Evolutionary conservation across 2,888 invertebrate species (phyloP).

Genomic region (Cacoxenus indagator): DNA sequence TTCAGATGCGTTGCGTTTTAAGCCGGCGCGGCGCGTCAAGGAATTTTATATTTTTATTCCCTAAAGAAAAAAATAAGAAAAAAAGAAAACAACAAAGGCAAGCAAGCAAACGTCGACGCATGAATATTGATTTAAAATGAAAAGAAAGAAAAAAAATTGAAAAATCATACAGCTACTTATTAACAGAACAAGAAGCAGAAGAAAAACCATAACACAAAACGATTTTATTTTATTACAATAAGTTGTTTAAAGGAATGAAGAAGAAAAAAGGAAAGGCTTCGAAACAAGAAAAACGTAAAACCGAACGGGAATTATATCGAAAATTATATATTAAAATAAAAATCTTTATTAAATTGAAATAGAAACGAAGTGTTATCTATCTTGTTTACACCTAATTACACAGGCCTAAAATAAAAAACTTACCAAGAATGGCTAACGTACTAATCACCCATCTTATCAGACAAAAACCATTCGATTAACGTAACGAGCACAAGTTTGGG

Average conservation of each 20-base stretch:
- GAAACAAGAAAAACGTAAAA: no score
- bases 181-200: constrained; percentile 33
- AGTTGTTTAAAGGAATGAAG: constrained; percentile 45
- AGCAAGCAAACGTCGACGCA: no score
- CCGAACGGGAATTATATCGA: not conserved
- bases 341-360: not conserved
- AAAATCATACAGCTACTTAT: constrained; percentile 38
- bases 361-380: not conserved
- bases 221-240: constrained; percentile 54
- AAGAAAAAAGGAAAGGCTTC: no score
- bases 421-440: not conserved
- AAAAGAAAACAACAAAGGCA: no score
- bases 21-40: constrained; percentile 47
- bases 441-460: no score
- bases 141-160: constrained; percentile 40
- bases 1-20: constrained; percentile 55
- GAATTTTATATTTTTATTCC: constrained; percentile 68
- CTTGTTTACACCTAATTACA: no score
- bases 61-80: constrained; percentile 59
- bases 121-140: constrained; percentile 31
- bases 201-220: not conserved
- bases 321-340: not conserved
- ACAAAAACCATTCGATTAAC: no score
- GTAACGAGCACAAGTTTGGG: no score
- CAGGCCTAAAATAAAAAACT: no score